Percentiles rank a stretch among this genome's conserved stretches.
phyloP scores from a whole-genome alignment of 2,888 invertebrate species.

The Anoncus sp. region DNA sequence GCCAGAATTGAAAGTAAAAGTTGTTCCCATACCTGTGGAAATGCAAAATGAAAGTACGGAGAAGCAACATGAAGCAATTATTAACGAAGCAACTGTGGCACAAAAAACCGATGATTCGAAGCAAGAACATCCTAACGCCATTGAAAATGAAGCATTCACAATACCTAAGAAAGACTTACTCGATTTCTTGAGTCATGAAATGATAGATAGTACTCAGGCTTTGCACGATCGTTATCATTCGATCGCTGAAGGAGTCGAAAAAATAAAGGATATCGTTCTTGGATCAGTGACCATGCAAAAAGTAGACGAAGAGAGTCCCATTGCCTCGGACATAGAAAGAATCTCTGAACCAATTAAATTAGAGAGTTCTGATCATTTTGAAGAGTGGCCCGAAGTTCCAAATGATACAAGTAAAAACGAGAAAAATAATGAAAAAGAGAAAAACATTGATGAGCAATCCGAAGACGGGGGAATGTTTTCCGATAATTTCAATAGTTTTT shows the following conservation, averaged over 20 bases:
- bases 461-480: slow-evolving; percentile 53
- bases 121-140: slow-evolving; percentile 3
- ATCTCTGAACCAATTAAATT: slow-evolving; percentile 2
- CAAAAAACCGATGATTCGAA: slow-evolving; percentile 9
- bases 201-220: slow-evolving; percentile 37
- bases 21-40: slow-evolving; percentile 19
- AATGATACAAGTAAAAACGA: slow-evolving; percentile 15
- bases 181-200: slow-evolving; percentile 42
- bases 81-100: neutral
- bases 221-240: slow-evolving; percentile 24
- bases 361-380: slow-evolving; percentile 11
- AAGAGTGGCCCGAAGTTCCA: slow-evolving; percentile 19
- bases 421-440: slow-evolving; percentile 3
- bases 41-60: slow-evolving; percentile 23
- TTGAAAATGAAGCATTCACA: slow-evolving; percentile 1
- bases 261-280: slow-evolving; percentile 20
- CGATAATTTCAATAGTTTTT: slow-evolving; percentile 57
- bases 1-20: slow-evolving; percentile 1
- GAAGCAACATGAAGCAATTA: neutral
- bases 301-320: slow-evolving; percentile 47
- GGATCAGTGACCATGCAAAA: slow-evolving; percentile 29
- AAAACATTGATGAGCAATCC: slow-evolving; percentile 23
- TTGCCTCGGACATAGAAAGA: slow-evolving; percentile 50
- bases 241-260: slow-evolving; percentile 13
- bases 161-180: slow-evolving; percentile 27